Conservation (phyloP, 2,797 vertebrate genomes). For the Myotis myotis region DNA sequence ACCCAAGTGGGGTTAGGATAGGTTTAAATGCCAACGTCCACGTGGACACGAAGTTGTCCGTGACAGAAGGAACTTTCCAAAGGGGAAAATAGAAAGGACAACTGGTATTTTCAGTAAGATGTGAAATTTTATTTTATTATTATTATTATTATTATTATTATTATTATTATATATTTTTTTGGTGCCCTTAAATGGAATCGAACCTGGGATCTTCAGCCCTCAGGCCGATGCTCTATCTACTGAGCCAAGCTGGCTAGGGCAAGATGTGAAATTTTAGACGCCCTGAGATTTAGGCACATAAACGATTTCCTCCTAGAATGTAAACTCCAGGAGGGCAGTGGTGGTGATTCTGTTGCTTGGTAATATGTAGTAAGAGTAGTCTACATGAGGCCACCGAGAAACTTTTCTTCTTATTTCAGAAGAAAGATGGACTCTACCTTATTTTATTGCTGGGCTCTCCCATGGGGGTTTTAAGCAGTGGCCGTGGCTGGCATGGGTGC, state of each 20-base stretch:
- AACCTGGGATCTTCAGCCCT: no score
- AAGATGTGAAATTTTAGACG: not conserved
- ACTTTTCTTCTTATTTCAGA: not conserved
- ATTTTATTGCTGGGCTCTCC: not conserved
- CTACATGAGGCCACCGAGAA: not conserved
- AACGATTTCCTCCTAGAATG: not conserved
- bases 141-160: no score
- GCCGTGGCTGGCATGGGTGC: not conserved
- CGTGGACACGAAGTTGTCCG: not conserved
- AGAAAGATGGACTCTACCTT: not conserved
- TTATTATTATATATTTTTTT: no score
- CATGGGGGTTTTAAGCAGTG: not conserved
- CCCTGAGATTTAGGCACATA: not conserved
- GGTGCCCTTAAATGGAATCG: no score
- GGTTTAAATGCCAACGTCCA: not conserved
- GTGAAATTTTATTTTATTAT: not conserved
- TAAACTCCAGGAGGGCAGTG: not conserved
- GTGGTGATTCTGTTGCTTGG: not conserved
- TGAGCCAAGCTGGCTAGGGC: no score
- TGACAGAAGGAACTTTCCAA: not conserved
- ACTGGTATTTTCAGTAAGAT: conserved; percentile 12
- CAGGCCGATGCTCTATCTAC: no score
- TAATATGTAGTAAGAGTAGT: not conserved
- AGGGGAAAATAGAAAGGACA: not conserved
- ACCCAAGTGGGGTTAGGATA: not conserved